These are phyloP conservation scores for Hesperia comma DNA, from an alignment of 2,888 invertebrate species.

Conservation along the genomic window DNA sequence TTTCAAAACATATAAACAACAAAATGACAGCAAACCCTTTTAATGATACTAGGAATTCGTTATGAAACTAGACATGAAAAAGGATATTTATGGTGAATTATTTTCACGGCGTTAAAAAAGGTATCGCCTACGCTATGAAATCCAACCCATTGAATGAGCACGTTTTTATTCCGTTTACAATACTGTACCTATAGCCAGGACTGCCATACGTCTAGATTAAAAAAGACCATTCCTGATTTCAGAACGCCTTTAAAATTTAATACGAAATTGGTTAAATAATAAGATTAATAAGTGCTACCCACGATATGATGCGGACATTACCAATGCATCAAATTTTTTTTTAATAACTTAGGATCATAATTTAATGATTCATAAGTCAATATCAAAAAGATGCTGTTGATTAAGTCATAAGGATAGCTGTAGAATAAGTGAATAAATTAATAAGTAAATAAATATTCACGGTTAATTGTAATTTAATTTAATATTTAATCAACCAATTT, in stretches of 20 bases:
- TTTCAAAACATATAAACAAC: background rate
- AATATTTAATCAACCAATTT: too few relatives aligned
- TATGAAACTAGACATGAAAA: constrained; percentile 18
- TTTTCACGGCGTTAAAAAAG: constrained; percentile 38
- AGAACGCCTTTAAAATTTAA: background rate
- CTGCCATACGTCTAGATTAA: constrained; percentile 15
- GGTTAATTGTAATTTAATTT: too few relatives aligned
- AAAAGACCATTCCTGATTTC: constrained; percentile 36
- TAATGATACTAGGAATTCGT: constrained; percentile 13
- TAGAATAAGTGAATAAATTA: too few relatives aligned
- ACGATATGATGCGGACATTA: too few relatives aligned
- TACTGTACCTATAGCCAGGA: constrained; percentile 52
- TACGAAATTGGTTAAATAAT: too few relatives aligned
- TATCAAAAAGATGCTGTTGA: too few relatives aligned
- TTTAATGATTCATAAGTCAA: too few relatives aligned
- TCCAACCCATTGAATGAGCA: constrained; percentile 69
- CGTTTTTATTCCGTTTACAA: constrained; percentile 71
- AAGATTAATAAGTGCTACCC: too few relatives aligned
- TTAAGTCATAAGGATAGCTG: too few relatives aligned
- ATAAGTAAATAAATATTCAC: too few relatives aligned
- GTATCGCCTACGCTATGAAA: constrained; percentile 53
- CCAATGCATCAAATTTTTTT: too few relatives aligned
- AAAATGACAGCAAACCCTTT: background rate
- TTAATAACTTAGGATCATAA: too few relatives aligned
- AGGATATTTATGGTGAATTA: constrained; percentile 37